A percentile compares a stretch with the other conserved stretches of the same genome.
Conservation (phyloP, 23 tunicate genomes). For the Trididemnum miniatum region DNA sequence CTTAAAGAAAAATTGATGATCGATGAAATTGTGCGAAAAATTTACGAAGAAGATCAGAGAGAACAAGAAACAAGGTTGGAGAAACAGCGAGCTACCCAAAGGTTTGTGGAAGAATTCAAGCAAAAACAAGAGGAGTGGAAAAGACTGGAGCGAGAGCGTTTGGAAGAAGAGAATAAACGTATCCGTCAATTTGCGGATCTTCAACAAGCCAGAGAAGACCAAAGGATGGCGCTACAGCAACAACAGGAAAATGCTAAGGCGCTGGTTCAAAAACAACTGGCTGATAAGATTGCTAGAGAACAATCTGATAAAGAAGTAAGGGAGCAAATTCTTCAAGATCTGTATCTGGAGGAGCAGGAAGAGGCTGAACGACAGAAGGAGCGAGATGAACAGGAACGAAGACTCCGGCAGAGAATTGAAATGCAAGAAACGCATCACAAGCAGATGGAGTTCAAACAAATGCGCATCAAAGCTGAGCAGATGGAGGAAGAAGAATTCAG, state of each 20-base stretch:
- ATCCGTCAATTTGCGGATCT: conserved; percentile 79
- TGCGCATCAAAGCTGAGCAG: conserved; percentile 72
- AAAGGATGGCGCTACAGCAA: conserved; percentile 78
- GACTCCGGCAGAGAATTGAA: conserved; percentile 74
- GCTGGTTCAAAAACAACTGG: conserved; percentile 75
- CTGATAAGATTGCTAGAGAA: conserved; percentile 59
- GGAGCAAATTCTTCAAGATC: conserved; percentile 84
- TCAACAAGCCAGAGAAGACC: conserved; percentile 83
- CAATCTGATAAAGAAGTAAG: conserved; percentile 67
- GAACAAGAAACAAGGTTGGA: conserved; percentile 82
- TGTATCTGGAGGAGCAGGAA: conserved; percentile 86
- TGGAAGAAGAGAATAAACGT: conserved; percentile 81
- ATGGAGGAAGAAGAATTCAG: conserved; percentile 93
- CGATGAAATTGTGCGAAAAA: conserved; percentile 97
- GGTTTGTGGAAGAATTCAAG: conserved; percentile 85
- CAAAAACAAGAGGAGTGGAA: conserved; percentile 89
- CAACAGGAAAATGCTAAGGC: conserved; percentile 85
- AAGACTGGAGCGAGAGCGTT: conserved; percentile 64
- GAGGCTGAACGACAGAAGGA: conserved; percentile 90
- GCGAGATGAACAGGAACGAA: conserved; percentile 66
- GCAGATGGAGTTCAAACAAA: conserved; percentile 91
- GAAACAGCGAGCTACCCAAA: conserved; percentile 78
- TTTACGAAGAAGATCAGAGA: conserved; percentile 96
- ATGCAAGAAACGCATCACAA: conserved; percentile 78
- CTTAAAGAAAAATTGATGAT: conserved; percentile 94